These are phyloP conservation scores for Epinotia brunnichana DNA, from an alignment of 2,888 invertebrate genomes.

Conservation along the genomic window DNA sequence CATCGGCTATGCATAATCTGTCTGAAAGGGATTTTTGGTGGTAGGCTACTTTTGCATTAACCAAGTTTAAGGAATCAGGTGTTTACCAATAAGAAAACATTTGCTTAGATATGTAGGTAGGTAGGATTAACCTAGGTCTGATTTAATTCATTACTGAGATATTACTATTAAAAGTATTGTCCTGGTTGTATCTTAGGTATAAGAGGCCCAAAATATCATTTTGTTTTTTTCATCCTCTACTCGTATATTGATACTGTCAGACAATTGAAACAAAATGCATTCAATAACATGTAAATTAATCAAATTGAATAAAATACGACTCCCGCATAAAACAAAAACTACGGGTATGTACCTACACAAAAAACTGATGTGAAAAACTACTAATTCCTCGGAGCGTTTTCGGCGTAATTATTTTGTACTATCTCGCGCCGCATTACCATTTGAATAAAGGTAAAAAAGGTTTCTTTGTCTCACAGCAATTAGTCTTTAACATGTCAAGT, in stretches of 20 bases:
- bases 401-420: conserved; percentile 12
- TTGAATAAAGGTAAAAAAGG: conserved; percentile 25
- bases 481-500: conserved; percentile 39
- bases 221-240: too few relatives aligned
- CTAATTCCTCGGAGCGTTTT: conserved; percentile 2
- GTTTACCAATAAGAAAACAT: not conserved
- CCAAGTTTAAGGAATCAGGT: not conserved
- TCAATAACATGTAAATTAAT: not conserved
- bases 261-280: too few relatives aligned
- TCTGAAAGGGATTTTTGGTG: conserved; percentile 31
- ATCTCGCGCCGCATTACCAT: conserved; percentile 11
- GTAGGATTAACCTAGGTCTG: too few relatives aligned
- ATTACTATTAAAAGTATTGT: too few relatives aligned
- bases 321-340: not conserved
- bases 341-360: too few relatives aligned
- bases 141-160: too few relatives aligned
- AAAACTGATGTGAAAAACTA: not conserved
- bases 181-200: too few relatives aligned
- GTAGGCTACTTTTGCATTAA: not conserved
- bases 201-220: too few relatives aligned
- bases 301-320: not conserved
- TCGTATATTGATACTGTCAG: too few relatives aligned
- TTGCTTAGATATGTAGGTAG: too few relatives aligned
- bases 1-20: conserved; percentile 54
- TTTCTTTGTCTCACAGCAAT: conserved; percentile 30